Evolutionary conservation across 2,888 invertebrate genomes (phyloP), one percentile per base, ranked within the genome.

Genomic region (Dynastes tityus): DNA sequence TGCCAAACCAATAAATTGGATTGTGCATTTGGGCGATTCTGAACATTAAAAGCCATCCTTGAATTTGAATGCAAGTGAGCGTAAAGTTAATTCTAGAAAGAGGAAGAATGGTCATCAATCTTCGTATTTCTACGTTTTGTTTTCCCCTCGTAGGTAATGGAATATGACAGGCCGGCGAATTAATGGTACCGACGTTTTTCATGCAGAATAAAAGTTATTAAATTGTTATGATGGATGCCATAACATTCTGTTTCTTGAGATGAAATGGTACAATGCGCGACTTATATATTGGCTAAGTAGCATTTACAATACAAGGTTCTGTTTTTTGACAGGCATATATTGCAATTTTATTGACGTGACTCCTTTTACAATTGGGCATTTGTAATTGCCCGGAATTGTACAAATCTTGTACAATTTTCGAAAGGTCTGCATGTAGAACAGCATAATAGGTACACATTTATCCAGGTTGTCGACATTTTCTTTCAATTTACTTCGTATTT

Each of bases 141-240:
- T 63, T 63, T 63, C 3, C 29, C 55, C 22, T 22, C 8, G 32
- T 29, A 63, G 27, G 63, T 32, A 63, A 63, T 63, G 63, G 63
- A 63, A 63, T 63, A 13, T 32, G 63, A 63, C 63, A 63, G 29
- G 6, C 63, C 29, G 11, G 29, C 4, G 11, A 13, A 63, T 63
- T 63, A 63, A 63, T 63, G 63, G 63, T 63, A 63, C 29, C 63
- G 11, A 63, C 63, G 37, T 63, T 63, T 63, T 63, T 32, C 63
- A 32, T 29, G n/a, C 63, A 32, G 63, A 63, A 29, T 13, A 29
- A 13, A 63, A 63, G 32, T 63, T 63, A 63, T 63, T 63, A 63
- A 37, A 63, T 11, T 32, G 32, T 63, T 63, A 32, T 63, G 32
- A 63, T 32, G 63, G 32, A 27, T 63, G 63, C 11, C 63, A 63